Evolutionary conservation across 2,888 invertebrate genomes (phyloP).

Genomic region (Orthosia cruda): DNA sequence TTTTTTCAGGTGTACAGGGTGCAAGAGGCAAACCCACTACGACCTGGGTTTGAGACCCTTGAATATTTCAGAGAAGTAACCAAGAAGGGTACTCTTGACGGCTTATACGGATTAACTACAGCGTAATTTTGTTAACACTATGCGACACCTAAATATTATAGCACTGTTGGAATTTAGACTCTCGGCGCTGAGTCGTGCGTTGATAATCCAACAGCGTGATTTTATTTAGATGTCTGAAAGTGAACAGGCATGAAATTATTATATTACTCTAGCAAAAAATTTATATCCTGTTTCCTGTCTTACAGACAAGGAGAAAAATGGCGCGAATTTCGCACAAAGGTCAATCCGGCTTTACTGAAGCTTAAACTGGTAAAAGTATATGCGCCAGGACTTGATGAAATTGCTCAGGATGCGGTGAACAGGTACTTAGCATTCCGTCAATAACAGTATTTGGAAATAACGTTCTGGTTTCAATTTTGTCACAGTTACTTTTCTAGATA

Average conservation of each 20-base stretch:
- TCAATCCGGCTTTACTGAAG: slow-evolving; percentile 93
- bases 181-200: neutral
- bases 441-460: too few species aligned
- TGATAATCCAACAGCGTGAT: neutral
- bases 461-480: neutral
- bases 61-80: slow-evolving; percentile 83
- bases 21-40: slow-evolving; percentile 84
- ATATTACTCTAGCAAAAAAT: neutral
- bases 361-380: slow-evolving; percentile 92
- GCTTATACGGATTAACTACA: slow-evolving; percentile 83
- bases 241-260: neutral
- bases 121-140: slow-evolving; percentile 75
- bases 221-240: neutral
- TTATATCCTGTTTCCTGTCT: slow-evolving; percentile 21
- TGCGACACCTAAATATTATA: neutral
- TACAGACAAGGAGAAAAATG: slow-evolving; percentile 92
- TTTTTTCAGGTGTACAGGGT: slow-evolving; percentile 82
- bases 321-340: slow-evolving; percentile 93
- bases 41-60: slow-evolving; percentile 85
- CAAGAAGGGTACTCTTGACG: slow-evolving; percentile 80
- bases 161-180: neutral
- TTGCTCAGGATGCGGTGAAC: slow-evolving; percentile 85
- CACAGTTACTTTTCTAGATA: neutral
- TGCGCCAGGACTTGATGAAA: slow-evolving; percentile 87
- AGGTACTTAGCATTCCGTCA: slow-evolving; percentile 71